These are phyloP conservation scores for Microcaecilia unicolor DNA, from an alignment of 2,797 vertebrate species.

Conservation along the genomic window DNA sequence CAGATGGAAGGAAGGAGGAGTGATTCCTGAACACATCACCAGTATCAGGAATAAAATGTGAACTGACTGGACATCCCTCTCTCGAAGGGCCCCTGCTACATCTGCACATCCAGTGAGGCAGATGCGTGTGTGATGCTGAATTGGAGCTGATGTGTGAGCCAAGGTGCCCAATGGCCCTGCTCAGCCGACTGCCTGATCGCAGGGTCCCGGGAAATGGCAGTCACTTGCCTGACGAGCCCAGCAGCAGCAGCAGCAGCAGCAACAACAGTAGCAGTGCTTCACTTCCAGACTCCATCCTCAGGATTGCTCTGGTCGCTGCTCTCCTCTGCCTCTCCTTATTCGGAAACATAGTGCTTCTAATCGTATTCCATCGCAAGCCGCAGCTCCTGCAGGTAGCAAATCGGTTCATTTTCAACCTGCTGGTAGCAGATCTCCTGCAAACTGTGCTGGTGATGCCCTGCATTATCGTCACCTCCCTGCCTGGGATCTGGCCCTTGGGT, in stretches of 20 bases:
- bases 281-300: constrained; percentile 35
- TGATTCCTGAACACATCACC: neutral
- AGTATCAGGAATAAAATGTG: neutral
- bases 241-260: constrained; percentile 15
- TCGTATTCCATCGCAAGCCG: constrained; percentile 78
- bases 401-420: constrained; percentile 80
- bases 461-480: constrained; percentile 66
- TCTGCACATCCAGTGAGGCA: no score
- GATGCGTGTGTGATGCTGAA: no score
- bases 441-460: constrained; percentile 77
- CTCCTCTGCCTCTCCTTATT: constrained; percentile 70
- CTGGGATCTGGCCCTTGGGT: constrained; percentile 73
- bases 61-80: no score
- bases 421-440: constrained; percentile 77
- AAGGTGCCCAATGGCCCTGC: constrained; percentile 2
- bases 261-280: constrained; percentile 14
- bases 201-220: constrained; percentile 9
- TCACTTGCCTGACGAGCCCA: neutral
- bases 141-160: constrained; percentile 5
- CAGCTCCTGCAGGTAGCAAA: constrained; percentile 81
- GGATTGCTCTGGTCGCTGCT: constrained; percentile 60
- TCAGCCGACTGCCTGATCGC: constrained; percentile 6
- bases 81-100: no score
- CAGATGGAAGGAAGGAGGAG: no score
- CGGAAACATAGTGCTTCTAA: constrained; percentile 70